phyloP scores from a whole-genome alignment of 2,888 invertebrate species.

The Teleogryllus oceanicus region DNA sequence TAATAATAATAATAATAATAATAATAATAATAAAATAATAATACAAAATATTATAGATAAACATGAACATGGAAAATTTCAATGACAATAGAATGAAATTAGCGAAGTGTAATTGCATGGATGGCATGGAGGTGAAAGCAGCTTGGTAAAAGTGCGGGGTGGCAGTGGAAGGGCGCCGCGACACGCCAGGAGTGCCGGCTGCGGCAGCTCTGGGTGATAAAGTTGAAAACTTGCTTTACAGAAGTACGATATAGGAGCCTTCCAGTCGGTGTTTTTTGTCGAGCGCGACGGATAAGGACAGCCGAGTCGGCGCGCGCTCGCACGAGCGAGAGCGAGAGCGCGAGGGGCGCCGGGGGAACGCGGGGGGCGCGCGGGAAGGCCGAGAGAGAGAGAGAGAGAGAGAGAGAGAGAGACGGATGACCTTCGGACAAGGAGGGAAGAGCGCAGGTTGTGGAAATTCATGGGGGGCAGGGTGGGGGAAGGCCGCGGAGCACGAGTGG shows the following conservation, averaged over 20 bases:
- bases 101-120: no score
- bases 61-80: no score
- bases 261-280: background rate
- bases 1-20: no score
- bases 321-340: background rate
- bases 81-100: no score
- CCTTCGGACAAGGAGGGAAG: background rate
- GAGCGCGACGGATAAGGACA: background rate
- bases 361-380: background rate
- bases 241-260: slow-evolving; percentile 5
- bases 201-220: background rate
- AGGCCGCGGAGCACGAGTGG: background rate
- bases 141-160: no score
- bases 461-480: background rate
- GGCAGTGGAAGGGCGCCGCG: no score
- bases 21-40: no score
- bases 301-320: background rate
- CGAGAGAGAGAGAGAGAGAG: background rate
- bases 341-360: background rate
- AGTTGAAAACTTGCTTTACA: slow-evolving; percentile 2
- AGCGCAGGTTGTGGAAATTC: slow-evolving; percentile 18
- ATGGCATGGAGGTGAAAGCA: no score
- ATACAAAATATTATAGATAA: no score
- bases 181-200: no score
- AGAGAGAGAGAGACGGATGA: background rate